Evolutionary conservation across 1,140 invertebrate genomes (phyloP).

Genomic region (Heliothis virescens): DNA sequence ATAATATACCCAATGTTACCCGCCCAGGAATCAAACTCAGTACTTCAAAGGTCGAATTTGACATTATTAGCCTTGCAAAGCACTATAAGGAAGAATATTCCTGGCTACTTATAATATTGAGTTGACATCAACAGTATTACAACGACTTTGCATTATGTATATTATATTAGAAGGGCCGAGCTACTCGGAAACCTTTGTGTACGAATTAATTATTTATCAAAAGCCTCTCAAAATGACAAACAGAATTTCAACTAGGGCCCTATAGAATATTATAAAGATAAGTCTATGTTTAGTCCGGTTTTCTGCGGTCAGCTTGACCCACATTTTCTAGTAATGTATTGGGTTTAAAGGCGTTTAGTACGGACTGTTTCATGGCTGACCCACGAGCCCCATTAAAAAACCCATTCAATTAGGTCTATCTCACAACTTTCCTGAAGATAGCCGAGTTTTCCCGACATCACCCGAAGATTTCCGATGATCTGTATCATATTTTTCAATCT

Average conservation of each 20-base stretch:
- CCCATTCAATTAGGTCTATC: constrained; percentile 37
- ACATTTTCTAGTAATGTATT: constrained; percentile 40
- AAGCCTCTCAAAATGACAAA: constrained; percentile 9
- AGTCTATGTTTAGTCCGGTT: background rate
- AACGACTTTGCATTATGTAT: constrained; percentile 6
- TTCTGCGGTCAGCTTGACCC: constrained; percentile 31
- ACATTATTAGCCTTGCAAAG: no score
- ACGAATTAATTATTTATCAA: constrained; percentile 3
- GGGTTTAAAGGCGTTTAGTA: constrained; percentile 40
- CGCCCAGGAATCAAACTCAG: no score
- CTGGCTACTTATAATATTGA: background rate
- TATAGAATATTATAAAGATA: background rate
- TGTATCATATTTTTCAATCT: background rate
- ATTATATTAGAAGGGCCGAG: background rate
- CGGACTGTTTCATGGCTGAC: constrained; percentile 39
- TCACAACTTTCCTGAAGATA: background rate
- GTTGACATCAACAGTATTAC: background rate
- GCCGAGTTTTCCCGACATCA: background rate
- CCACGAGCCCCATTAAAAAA: constrained; percentile 42
- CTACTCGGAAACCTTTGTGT: background rate
- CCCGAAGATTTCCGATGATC: background rate
- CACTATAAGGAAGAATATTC: background rate
- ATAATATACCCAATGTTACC: no score
- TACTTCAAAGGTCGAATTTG: no score
- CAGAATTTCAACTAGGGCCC: constrained; percentile 3